phyloP scores from a whole-genome alignment of 92 coral and sea anemone species.

The Paragorgia papillata region DNA sequence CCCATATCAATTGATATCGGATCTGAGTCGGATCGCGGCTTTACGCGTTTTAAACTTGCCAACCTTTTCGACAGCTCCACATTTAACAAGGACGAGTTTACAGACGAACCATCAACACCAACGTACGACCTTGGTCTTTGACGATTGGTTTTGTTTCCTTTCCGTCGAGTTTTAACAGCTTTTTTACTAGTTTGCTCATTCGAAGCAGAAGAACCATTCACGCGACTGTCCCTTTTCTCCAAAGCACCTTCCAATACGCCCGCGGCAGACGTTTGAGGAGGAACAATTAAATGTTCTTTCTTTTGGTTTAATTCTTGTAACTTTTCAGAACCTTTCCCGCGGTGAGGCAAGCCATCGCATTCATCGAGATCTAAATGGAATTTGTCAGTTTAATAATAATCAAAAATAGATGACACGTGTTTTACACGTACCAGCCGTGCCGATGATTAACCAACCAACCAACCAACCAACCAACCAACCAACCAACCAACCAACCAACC shows the following conservation, averaged over 20 bases:
- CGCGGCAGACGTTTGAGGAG: constrained; percentile 32
- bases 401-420: no score
- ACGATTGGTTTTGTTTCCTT: background rate
- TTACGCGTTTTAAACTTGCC: constrained; percentile 20
- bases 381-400: no score
- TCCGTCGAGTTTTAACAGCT: constrained; percentile 1
- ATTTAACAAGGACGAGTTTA: background rate
- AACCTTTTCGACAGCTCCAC: constrained; percentile 24
- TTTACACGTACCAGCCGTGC: no score
- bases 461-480: no score
- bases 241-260: constrained; percentile 16
- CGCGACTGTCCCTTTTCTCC: constrained; percentile 18
- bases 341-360: constrained; percentile 41
- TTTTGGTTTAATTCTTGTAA: background rate
- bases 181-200: constrained; percentile 28
- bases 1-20: constrained; percentile 24
- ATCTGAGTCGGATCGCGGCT: constrained; percentile 21
- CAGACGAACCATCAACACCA: background rate
- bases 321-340: background rate
- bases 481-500: no score
- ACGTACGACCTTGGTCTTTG: constrained; percentile 33
- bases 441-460: no score
- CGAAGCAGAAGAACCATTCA: constrained; percentile 6
- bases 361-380: constrained; percentile 30
- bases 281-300: constrained; percentile 22